phyloP scores from a whole-genome alignment of 2,113 vertebrate genomes.

The Clarias gariepinus region DNA sequence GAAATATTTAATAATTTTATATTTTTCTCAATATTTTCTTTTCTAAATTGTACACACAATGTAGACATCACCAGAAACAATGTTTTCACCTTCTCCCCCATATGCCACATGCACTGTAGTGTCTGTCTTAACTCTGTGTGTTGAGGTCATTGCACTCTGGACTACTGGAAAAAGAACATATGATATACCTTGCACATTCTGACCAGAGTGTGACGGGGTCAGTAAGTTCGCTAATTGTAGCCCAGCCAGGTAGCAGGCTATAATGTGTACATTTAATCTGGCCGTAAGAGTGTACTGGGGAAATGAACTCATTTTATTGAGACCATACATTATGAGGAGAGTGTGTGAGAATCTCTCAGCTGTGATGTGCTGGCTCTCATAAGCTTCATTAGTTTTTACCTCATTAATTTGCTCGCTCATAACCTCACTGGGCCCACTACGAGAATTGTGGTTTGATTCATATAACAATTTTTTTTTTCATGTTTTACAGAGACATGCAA shows the following conservation, averaged over 20 bases:
- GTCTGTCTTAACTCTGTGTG: not conserved
- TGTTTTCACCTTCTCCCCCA: not conserved
- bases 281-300: conserved; percentile 78
- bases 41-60: not conserved
- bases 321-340: conserved; percentile 80
- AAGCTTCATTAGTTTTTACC: conserved; percentile 83
- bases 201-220: conserved; percentile 17
- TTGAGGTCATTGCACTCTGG: conserved; percentile 1
- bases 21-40: not conserved
- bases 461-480: conserved; percentile 27
- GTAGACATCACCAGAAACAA: not conserved
- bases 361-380: conserved; percentile 73
- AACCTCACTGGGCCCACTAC: conserved; percentile 62
- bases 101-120: not conserved
- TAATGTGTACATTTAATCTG: conserved; percentile 76
- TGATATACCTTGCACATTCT: not conserved
- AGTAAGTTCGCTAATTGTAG: conserved; percentile 64
- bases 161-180: not conserved
- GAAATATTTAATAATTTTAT: not conserved
- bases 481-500: conserved; percentile 36
- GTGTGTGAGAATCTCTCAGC: conserved; percentile 75
- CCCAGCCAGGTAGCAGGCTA: conserved; percentile 63
- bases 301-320: conserved; percentile 83
- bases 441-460: conserved; percentile 17
- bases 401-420: conserved; percentile 80